Base-by-base conservation (phyloP, 2,888 invertebrate genomes). In the Drosophila imparisetae region DNA sequence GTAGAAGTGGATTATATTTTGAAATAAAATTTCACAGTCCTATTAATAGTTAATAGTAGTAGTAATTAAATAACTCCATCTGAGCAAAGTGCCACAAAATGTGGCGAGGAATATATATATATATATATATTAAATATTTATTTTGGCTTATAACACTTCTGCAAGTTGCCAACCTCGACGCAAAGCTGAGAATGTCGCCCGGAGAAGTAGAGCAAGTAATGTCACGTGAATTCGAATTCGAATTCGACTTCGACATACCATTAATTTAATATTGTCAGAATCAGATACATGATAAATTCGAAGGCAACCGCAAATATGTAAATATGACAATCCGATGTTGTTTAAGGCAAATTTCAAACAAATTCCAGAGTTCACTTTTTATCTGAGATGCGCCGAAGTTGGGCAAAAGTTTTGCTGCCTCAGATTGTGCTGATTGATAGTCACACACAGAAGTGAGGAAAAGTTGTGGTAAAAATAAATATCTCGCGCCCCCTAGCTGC, bases 371-470 rank as follows among this genome's bases (percentile, higher is more conserved):
- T 42, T 29, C 29, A 29, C 40, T 52, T n/a, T 29, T 54, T 54
- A 64, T 60, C 63, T 55, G 45, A 65, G 49, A 63, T 53, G n/a
- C 49, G 55, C 49, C 36, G 45, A n/a, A 24, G 50, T 27, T 42
- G 2, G 53, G 18, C 13, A 49, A 57, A 73, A 77, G 52, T 80
- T 76, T 73, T 66, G 66, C 73, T 72, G 48, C 66, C 65, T 61
- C 65, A 64, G 79, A 80, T 76, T 66, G 80, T 65, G 74, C 67
- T 77, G 79, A 79, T 79, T 79, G 79, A 79, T 79, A 62, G 80
- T 60, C 61, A 53, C 40, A 55, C 40, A 59, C 40, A 36, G 52
- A 66, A 32, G 55, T 29, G 38, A 50, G 52, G 18, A 65, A 42
- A 73, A 71, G 24, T 78, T 65, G 49, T 38, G 61, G 58, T 24